A percentile compares a stretch with the other conserved stretches of the same genome.
These are phyloP conservation scores for Cephalopachus bancanus DNA, from an alignment of 2,797 vertebrate genomes.

Conservation along the genomic window DNA sequence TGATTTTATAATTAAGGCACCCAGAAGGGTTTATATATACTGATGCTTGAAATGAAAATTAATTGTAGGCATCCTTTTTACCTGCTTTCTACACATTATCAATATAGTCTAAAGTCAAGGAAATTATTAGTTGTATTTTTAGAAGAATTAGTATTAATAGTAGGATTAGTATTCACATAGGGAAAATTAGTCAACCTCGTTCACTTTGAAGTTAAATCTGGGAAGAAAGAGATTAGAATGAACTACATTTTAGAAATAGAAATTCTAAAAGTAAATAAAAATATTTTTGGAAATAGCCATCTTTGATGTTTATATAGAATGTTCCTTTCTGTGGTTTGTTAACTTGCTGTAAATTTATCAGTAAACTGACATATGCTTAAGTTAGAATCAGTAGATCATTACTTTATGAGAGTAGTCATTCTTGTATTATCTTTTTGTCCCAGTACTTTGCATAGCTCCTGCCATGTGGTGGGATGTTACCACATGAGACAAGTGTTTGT, in stretches of 20 bases:
- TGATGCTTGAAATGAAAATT: neutral
- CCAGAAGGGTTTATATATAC: neutral
- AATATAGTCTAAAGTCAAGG: neutral
- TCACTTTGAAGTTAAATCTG: conserved; percentile 32
- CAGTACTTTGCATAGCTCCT: neutral
- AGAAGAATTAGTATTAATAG: neutral
- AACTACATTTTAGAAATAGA: neutral
- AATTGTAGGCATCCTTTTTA: neutral
- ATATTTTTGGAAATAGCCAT: conserved; percentile 23
- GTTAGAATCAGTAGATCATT: neutral
- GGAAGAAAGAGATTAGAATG: neutral
- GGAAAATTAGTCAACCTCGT: conserved; percentile 6
- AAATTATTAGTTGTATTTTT: neutral
- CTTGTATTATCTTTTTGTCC: neutral
- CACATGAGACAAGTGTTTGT: neutral
- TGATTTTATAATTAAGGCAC: neutral
- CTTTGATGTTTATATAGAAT: neutral
- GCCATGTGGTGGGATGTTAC: neutral
- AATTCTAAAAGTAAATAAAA: neutral
- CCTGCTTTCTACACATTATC: neutral
- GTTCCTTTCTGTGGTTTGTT: neutral
- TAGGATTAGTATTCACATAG: neutral
- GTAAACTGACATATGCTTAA: neutral
- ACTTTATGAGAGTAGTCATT: neutral
- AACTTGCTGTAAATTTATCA: neutral